These are phyloP conservation scores for Parnassius smintheus DNA, from an alignment of 2,888 invertebrate species.

Conservation along the genomic window DNA sequence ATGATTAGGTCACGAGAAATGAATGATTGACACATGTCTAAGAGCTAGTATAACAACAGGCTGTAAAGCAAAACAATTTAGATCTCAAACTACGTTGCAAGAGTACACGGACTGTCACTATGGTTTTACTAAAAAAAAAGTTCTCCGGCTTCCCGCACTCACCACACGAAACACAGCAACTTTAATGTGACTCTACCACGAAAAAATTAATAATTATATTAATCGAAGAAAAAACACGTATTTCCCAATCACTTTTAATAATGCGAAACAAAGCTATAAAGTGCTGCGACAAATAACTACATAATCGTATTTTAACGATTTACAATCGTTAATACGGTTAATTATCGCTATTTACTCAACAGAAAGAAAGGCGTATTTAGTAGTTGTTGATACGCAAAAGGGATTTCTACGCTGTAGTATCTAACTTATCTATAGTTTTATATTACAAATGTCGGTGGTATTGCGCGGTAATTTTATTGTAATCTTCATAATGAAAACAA, in stretches of 20 bases:
- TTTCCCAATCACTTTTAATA: background rate
- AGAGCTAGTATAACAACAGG: too few species aligned
- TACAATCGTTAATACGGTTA: background rate
- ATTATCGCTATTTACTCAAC: background rate
- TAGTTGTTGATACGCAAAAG: background rate
- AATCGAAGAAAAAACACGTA: too few species aligned
- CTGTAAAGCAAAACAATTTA: too few species aligned
- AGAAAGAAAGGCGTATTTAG: background rate
- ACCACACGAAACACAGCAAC: too few species aligned
- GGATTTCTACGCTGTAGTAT: background rate
- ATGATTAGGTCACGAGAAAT: too few species aligned
- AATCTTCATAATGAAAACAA: background rate
- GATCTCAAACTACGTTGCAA: too few species aligned
- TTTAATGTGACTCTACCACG: too few species aligned
- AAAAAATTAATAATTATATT: too few species aligned
- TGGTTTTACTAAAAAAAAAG: too few species aligned
- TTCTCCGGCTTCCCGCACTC: too few species aligned
- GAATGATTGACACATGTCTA: too few species aligned
- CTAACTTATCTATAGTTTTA: constrained; percentile 5
- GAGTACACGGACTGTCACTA: too few species aligned
- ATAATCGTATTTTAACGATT: background rate
- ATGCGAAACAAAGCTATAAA: background rate
- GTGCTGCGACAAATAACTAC: background rate
- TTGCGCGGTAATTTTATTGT: background rate
- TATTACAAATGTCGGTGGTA: constrained; percentile 2